These are phyloP conservation scores for Spizella passerina DNA, from an alignment of 2,797 vertebrate species.

Conservation along the genomic window DNA sequence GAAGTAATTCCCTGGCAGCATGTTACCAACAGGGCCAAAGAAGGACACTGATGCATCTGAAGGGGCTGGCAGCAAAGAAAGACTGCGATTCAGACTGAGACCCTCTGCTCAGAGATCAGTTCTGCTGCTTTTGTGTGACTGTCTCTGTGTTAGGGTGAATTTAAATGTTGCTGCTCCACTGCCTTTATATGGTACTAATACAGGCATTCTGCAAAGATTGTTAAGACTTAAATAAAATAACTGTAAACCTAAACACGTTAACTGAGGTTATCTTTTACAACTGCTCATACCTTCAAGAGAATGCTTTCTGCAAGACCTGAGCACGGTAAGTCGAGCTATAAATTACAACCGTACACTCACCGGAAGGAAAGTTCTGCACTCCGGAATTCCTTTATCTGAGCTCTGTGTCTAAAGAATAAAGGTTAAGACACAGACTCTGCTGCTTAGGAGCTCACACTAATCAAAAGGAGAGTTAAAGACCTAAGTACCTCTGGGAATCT, in stretches of 20 bases:
- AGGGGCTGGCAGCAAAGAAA: neutral
- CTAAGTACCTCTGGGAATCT: neutral
- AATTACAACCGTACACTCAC: constrained; percentile 3
- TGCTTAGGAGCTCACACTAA: neutral
- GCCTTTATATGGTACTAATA: neutral
- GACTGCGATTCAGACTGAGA: neutral
- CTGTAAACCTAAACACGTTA: neutral
- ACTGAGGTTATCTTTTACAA: neutral
- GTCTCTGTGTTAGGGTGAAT: neutral
- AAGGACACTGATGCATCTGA: neutral
- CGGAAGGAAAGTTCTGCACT: neutral
- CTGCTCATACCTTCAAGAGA: neutral
- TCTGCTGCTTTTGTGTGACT: neutral
- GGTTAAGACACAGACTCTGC: neutral
- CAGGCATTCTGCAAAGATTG: neutral
- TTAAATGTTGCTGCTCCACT: neutral
- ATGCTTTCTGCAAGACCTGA: neutral
- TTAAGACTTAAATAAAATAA: neutral
- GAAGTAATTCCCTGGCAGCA: neutral
- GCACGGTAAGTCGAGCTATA: neutral
- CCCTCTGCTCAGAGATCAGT: neutral
- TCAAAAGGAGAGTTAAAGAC: neutral
- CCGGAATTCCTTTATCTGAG: neutral
- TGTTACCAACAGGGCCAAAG: neutral
- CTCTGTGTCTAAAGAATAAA: neutral